Conservation (phyloP, 64 coral and sea anemone genomes). For the Astreopora myriophthalma region DNA sequence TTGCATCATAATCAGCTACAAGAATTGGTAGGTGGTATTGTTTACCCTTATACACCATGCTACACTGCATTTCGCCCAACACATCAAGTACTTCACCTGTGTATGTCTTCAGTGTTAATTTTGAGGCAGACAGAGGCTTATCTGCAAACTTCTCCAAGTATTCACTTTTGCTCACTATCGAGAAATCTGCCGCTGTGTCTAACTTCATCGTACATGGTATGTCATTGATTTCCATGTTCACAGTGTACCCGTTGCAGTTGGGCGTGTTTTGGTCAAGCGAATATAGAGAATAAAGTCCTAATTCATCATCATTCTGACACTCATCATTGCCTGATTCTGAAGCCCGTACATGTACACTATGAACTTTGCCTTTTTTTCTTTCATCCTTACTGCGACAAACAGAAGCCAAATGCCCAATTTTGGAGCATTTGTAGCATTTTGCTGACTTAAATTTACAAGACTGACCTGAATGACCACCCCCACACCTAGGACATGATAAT, state of each 20-base stretch:
- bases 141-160: constrained; percentile 33
- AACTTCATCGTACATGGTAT: constrained; percentile 6
- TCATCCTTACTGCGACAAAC: constrained; percentile 43
- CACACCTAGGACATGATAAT: constrained; percentile 50
- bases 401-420: constrained; percentile 62
- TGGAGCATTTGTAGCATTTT: constrained; percentile 75
- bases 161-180: constrained; percentile 26
- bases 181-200: constrained; percentile 8
- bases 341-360: not conserved
- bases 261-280: constrained; percentile 7
- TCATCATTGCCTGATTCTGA: not conserved
- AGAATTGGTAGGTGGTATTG: not conserved
- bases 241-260: not conserved
- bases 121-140: constrained; percentile 18
- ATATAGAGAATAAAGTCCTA: not conserved
- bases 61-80: constrained; percentile 54
- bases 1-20: constrained; percentile 31
- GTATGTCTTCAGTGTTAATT: constrained; percentile 27
- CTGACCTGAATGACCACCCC: constrained; percentile 46
- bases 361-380: not conserved
- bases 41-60: constrained; percentile 28
- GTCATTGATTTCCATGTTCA: constrained; percentile 1
- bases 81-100: constrained; percentile 36
- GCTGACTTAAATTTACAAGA: constrained; percentile 70
- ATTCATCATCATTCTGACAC: not conserved